phyloP scores from a whole-genome alignment of 2,797 vertebrate species.

The Gymnocypris eckloni region DNA sequence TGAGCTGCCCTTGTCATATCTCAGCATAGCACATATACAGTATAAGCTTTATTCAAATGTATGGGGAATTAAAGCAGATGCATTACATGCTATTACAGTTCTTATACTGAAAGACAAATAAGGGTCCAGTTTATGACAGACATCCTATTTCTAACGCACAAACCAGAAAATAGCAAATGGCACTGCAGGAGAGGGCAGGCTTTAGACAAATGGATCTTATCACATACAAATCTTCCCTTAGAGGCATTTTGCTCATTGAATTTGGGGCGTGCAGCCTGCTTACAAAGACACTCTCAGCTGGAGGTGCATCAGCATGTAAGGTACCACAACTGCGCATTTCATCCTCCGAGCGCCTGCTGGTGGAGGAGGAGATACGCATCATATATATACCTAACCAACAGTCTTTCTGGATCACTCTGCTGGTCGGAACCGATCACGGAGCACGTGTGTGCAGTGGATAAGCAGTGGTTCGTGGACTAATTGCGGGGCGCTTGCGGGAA shows the following conservation, averaged over 20 bases:
- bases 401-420: constrained; percentile 66
- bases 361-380: constrained; percentile 71
- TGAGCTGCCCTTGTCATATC: not conserved
- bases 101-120: not conserved
- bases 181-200: not conserved
- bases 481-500: constrained; percentile 62
- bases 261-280: constrained; percentile 43
- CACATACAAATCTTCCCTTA: constrained; percentile 8
- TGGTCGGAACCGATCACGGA: constrained; percentile 58
- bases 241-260: constrained; percentile 34
- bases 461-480: constrained; percentile 59
- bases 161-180: not conserved
- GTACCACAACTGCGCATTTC: constrained; percentile 53
- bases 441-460: constrained; percentile 44
- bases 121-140: not conserved
- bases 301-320: constrained; percentile 71
- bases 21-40: not conserved
- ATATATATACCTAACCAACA: constrained; percentile 67
- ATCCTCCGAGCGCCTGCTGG: constrained; percentile 71
- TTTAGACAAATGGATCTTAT: constrained; percentile 18
- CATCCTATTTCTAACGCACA: not conserved
- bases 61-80: not conserved
- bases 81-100: not conserved
- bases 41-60: not conserved
- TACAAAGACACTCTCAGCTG: constrained; percentile 67